Base-by-base conservation (phyloP, 2,888 invertebrate species). In the Galeopsomyia nigrocyanea region DNA sequence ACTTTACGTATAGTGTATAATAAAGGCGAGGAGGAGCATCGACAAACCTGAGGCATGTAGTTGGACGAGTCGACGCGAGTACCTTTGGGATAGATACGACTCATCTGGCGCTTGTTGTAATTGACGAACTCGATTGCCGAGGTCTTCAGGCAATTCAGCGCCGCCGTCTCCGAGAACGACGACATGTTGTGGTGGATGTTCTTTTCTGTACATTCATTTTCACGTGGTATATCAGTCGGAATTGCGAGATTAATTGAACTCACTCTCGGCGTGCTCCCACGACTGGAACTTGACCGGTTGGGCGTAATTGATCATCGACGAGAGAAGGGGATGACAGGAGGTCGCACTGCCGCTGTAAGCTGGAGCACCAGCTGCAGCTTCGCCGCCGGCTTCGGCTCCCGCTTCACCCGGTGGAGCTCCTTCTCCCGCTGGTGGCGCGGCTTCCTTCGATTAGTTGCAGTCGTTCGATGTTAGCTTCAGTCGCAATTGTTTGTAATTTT, bases 61-160 rank as follows among this genome's bases (percentile, higher is more conserved):
- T 93, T 93, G 76, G 91, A 91, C 61, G 92, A 92, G 84, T 92
- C 92, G 49, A 92, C 92, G 73, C 92, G 86, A 1, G 91, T 91
- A 72, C 92, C 92, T 80, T 91, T 91, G 1, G 92, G 92, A 82
- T 93, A 92, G 76, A 93, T 92, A 77, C 92, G 85, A 80, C 91
- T 91, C 88, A 92, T 89, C 83, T 93, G 92, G n/a, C 92, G 88
- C 82, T 93, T 92, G 85, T 93, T 92, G 82, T 92, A 92, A 88
- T 92, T 92, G 76, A 92, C 92, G 82, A 92, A 91, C 81, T 92
- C 92, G 57, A 92, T 90, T 16, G 91, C 90, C 76, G 89, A 89
- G 53, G 90, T 89, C 82, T 92, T 91, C 73, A 92, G 87, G 80
- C 91, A 90, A 75, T 90, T 90, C 66, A 92, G 86, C 14, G 91